These are phyloP conservation scores for Nasonia giraulti DNA, from an alignment of 1,140 invertebrate genomes.

Conservation along the genomic window DNA sequence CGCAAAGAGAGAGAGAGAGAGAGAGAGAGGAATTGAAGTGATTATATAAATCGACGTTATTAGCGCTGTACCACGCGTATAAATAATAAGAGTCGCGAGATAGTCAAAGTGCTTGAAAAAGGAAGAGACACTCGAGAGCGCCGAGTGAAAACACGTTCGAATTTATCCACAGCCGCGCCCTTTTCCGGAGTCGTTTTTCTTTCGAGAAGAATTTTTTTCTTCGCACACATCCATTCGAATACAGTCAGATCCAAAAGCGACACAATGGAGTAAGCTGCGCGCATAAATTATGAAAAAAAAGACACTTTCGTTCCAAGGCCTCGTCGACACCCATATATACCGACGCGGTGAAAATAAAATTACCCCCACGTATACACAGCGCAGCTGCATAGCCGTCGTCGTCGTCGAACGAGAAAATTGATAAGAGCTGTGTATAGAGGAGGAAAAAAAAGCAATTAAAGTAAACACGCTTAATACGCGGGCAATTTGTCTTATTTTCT, in stretches of 20 bases:
- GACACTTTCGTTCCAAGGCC: neutral
- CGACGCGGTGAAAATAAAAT: neutral
- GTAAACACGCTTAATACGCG: neutral
- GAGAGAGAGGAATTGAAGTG: neutral
- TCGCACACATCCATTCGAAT: no score
- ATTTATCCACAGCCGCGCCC: no score
- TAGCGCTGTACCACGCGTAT: neutral
- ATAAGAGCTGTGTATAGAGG: neutral
- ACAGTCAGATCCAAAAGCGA: no score
- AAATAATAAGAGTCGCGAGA: no score
- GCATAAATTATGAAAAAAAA: neutral
- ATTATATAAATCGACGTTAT: slow-evolving; percentile 6
- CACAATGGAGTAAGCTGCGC: no score
- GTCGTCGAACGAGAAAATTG: neutral
- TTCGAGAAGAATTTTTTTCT: no score
- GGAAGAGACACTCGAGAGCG: no score
- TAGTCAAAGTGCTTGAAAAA: neutral
- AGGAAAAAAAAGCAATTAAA: neutral
- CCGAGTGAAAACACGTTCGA: no score
- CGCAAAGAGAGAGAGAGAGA: no score
- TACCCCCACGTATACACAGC: no score
- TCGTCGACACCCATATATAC: neutral
- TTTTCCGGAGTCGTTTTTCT: no score
- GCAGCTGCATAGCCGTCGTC: neutral
- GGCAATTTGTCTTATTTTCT: slow-evolving; percentile 14